Conservation (phyloP, 37 sponge, comb jelly and placozoan genomes). For the Geodia barretti region DNA sequence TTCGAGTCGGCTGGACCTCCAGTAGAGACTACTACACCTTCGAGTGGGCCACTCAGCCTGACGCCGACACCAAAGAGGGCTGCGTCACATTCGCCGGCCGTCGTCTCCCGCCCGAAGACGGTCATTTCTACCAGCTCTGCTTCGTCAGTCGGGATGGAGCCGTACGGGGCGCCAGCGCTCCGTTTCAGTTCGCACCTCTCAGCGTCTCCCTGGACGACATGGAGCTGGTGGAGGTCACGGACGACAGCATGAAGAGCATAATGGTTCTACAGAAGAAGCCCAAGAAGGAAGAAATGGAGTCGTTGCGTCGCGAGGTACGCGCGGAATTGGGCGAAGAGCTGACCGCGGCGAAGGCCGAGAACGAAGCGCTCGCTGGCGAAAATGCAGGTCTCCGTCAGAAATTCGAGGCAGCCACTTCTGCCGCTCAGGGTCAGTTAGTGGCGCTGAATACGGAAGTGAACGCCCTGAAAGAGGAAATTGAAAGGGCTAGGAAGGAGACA, state of each 20-base stretch:
- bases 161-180: slow-evolving; percentile 50
- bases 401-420: neutral
- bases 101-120: slow-evolving; percentile 69
- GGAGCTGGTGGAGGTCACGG: slow-evolving; percentile 54
- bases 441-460: neutral
- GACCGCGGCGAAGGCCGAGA: neutral
- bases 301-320: neutral
- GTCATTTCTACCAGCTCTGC: slow-evolving; percentile 72
- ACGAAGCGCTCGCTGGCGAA: neutral
- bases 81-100: slow-evolving; percentile 55
- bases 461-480: neutral
- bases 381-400: neutral
- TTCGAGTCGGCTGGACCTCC: slow-evolving; percentile 81
- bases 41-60: slow-evolving; percentile 65
- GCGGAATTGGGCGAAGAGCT: neutral
- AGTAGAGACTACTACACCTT: slow-evolving; percentile 87
- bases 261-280: slow-evolving; percentile 31
- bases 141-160: slow-evolving; percentile 54
- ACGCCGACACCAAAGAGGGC: slow-evolving; percentile 1
- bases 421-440: neutral
- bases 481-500: neutral
- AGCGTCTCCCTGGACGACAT: slow-evolving; percentile 19
- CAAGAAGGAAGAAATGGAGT: neutral
- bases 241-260: slow-evolving; percentile 35
- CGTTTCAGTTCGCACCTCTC: slow-evolving; percentile 40